A percentile compares a stretch with the other conserved stretches of the same genome.
Conservation (phyloP, 2,113 vertebrate genomes). For the Equus quagga region DNA sequence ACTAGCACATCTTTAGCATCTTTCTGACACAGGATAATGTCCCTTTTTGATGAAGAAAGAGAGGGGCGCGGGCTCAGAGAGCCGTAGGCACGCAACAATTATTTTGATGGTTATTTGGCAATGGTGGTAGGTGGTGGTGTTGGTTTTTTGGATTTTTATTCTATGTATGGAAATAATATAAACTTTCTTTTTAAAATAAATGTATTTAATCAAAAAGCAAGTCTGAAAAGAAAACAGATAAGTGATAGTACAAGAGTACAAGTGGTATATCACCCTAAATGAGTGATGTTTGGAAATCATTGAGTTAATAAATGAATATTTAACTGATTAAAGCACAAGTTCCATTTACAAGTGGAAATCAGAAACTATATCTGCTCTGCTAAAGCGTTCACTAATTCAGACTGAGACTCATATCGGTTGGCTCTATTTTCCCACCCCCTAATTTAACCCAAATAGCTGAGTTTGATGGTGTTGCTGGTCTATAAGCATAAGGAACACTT, state of each 20-base stretch:
- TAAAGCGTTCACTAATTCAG: not conserved
- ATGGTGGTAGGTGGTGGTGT: fast-evolving
- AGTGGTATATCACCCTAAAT: not conserved
- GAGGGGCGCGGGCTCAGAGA: not conserved
- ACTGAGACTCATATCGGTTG: not conserved
- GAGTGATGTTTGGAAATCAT: not conserved
- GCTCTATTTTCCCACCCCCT: not conserved
- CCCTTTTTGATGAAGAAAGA: not conserved
- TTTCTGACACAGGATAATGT: not conserved
- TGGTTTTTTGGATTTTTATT: not conserved
- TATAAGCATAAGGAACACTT: not conserved
- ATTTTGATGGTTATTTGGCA: not conserved
- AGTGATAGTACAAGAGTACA: not conserved
- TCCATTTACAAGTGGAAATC: not conserved
- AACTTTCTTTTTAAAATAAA: not conserved
- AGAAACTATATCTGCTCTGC: not conserved
- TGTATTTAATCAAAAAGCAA: not conserved
- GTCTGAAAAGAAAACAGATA: not conserved
- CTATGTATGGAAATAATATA: not conserved
- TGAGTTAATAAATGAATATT: not conserved
- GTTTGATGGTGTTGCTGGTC: not conserved
- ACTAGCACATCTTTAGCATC: not conserved
- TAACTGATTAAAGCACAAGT: not conserved
- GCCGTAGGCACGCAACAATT: not conserved
- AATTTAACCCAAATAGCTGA: not conserved